phyloP scores from a whole-genome alignment of 2,797 vertebrate species.

The Lithobates sylvaticus region DNA sequence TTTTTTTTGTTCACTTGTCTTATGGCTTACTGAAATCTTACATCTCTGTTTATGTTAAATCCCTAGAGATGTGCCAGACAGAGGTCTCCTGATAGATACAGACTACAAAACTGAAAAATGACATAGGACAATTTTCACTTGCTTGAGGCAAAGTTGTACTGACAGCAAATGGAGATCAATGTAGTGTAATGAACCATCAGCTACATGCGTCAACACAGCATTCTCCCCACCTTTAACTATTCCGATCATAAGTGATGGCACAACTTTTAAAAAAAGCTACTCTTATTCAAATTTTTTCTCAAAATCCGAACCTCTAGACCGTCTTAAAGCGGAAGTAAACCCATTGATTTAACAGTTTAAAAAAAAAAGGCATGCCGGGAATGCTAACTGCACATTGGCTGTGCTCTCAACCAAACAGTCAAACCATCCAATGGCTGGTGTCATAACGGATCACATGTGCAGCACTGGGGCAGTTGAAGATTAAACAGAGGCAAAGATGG shows the following conservation, averaged over 20 bases:
- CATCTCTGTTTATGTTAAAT: constrained; percentile 8
- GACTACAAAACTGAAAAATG: constrained; percentile 28
- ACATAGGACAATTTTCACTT: constrained; percentile 43
- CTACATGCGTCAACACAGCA: constrained; percentile 56
- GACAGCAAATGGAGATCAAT: constrained; percentile 58
- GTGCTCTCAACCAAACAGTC: too few relatives aligned
- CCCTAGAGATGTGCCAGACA: constrained; percentile 23
- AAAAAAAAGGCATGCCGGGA: too few relatives aligned
- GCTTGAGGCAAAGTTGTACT: constrained; percentile 54
- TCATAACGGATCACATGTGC: too few relatives aligned
- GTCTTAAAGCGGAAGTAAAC: too few relatives aligned
- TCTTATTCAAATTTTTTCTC: background rate
- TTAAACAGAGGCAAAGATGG: too few relatives aligned
- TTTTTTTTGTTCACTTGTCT: background rate
- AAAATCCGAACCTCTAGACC: background rate
- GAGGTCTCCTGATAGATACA: constrained; percentile 31
- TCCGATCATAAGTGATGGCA: constrained; percentile 41
- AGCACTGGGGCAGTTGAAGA: too few relatives aligned
- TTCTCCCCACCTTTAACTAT: constrained; percentile 40
- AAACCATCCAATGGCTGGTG: too few relatives aligned
- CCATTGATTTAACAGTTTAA: too few relatives aligned
- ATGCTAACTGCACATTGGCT: too few relatives aligned
- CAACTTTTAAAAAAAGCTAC: constrained; percentile 3
- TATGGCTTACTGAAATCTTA: constrained; percentile 23
- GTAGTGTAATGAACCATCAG: constrained; percentile 56